A percentile compares a stretch with the other conserved stretches of the same genome.
Conservation (phyloP, 2,888 invertebrate species). For the Bombylius major region DNA sequence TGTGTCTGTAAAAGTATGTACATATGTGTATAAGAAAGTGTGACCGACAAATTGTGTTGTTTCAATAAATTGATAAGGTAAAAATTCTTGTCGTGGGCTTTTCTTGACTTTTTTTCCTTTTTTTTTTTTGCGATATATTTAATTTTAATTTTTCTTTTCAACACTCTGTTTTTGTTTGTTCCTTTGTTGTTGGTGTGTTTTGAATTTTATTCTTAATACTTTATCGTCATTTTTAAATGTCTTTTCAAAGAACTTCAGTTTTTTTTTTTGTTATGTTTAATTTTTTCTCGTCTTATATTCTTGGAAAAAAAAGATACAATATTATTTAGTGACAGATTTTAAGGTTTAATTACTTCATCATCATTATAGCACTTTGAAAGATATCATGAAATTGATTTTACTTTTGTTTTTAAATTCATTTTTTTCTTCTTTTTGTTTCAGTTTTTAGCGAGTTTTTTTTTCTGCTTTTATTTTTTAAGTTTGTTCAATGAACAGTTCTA, state of each 20-base stretch:
- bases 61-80: constrained; percentile 3
- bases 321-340: background rate
- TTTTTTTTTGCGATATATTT: background rate
- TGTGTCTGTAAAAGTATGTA: too few relatives aligned
- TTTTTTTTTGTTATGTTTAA: background rate
- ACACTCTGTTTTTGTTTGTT: background rate
- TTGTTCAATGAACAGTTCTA: too few relatives aligned
- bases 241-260: background rate
- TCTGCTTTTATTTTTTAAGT: too few relatives aligned
- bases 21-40: background rate
- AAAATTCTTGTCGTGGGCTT: constrained; percentile 1
- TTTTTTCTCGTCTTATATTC: background rate
- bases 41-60: constrained; percentile 5
- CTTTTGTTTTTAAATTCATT: too few relatives aligned
- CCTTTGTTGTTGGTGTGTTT: background rate
- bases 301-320: background rate
- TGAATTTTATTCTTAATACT: background rate
- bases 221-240: too few relatives aligned
- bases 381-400: too few relatives aligned
- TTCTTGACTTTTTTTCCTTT: too few relatives aligned
- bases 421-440: too few relatives aligned
- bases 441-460: too few relatives aligned
- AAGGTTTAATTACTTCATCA: background rate
- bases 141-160: background rate
- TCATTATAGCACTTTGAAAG: background rate